Evolutionary conservation across 2,797 vertebrate species (phyloP).

Genomic region (Sebastes umbrosus): DNA sequence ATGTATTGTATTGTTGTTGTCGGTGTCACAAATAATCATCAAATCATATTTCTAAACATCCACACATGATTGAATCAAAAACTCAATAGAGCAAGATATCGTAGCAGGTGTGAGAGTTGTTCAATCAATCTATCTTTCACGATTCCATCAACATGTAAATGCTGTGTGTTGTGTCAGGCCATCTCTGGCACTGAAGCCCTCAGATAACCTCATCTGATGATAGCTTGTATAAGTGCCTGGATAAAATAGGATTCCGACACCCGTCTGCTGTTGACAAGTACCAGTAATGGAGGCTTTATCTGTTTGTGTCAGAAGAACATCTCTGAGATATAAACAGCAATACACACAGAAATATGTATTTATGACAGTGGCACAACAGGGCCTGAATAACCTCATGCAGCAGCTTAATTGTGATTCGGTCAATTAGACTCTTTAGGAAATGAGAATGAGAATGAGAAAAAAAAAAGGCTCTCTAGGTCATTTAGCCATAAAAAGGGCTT

Average conservation of each 20-base stretch:
- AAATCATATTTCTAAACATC: neutral
- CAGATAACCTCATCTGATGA: slow-evolving; percentile 19
- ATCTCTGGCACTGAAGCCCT: slow-evolving; percentile 5
- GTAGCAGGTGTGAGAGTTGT: slow-evolving; percentile 16
- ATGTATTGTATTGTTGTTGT: neutral
- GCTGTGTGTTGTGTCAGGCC: neutral
- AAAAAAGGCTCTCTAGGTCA: neutral
- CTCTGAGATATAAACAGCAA: neutral
- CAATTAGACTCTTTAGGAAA: neutral
- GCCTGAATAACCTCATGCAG: neutral
- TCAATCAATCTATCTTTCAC: slow-evolving; percentile 12
- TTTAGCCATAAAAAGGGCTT: slow-evolving; percentile 3
- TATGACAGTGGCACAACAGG: neutral
- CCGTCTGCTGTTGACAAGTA: slow-evolving; percentile 32
- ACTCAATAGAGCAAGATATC: slow-evolving; percentile 6
- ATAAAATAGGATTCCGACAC: neutral
- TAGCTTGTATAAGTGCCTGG: neutral
- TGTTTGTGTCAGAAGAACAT: slow-evolving; percentile 1
- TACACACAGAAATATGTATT: neutral
- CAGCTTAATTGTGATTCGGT: neutral
- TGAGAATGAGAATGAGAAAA: too few relatives aligned
- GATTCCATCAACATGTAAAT: slow-evolving; percentile 31
- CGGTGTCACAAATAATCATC: too few relatives aligned
- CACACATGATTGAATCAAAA: slow-evolving; percentile 16
- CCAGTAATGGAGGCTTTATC: slow-evolving; percentile 18